Base-by-base conservation (phyloP, 1,140 invertebrate species). In the Anthonomus grandis region DNA sequence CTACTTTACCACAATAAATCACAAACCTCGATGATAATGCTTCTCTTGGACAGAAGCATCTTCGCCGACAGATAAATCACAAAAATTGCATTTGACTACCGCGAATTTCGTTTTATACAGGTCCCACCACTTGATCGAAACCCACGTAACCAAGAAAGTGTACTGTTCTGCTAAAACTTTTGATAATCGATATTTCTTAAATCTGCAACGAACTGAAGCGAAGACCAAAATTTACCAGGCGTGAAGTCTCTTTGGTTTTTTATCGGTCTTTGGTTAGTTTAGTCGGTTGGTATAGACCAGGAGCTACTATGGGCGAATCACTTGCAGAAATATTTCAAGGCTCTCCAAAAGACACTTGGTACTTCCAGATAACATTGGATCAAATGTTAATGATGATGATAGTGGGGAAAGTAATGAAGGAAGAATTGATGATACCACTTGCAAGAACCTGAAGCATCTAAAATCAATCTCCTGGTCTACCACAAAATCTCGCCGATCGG, bases 71-170 rank as follows among this genome's bases (percentile, higher is more conserved):
- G 42, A 38, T n/a, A 52, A 52, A 46, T 31, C 49, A 52, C 31
- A 59, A 59, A 59, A 59, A 59, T 59, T 59, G 57, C 57, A 50
- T 52, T 42, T 38, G 21, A 27, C 42, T 31, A n/a, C 22, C 23
- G 47, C 23, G 31, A 47, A 31, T 39, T 59, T 15, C 6, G 31
- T 52, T 59, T 31, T 59, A 59, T 59, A 59, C 41, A 42, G 18
- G 24, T 59, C 57, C 57, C 57, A 53, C 57, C 49, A 59, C 44
- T 17, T 6, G 19, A 6, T 9, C 10, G 4, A 17, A n/a, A 34
- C 25, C 27, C 47, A 59, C 57, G 50, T 59, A 59, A 59, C 57
- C 31, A 57, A 57, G 57, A 59, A 59, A 59, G 57, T 53, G 31
- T 38, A n/a, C n/a, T 45, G 57, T 52, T 45, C 47, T 42, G 49